Conservation (phyloP, 2,888 invertebrate species). For the Papilio elwesi region DNA sequence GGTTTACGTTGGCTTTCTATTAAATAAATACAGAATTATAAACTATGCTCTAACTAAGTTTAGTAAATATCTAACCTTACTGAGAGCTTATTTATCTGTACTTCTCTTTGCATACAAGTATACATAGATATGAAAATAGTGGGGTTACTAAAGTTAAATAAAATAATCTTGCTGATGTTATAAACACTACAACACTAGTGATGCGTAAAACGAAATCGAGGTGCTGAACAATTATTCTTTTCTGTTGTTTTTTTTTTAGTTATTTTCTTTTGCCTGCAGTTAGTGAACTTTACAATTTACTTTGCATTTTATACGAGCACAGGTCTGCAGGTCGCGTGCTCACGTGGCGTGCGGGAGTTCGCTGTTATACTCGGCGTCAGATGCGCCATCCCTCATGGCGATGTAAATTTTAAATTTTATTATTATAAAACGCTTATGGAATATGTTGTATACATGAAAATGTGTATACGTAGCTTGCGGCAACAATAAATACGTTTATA, state of each 20-base stretch:
- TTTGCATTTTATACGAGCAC: constrained; percentile 21
- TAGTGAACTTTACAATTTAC: constrained; percentile 11
- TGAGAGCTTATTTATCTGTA: too few species aligned
- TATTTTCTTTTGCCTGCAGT: constrained; percentile 5
- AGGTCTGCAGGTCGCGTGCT: constrained; percentile 17
- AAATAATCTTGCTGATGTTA: too few species aligned
- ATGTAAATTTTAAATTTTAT: constrained; percentile 30
- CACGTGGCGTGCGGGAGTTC: constrained; percentile 9
- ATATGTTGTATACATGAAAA: constrained; percentile 16
- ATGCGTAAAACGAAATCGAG: neutral
- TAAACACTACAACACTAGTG: too few species aligned
- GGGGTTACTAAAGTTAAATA: too few species aligned
- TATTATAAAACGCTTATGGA: constrained; percentile 5
- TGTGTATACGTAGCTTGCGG: neutral
- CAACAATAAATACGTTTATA: neutral
- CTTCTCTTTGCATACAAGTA: too few species aligned
- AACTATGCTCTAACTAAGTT: too few species aligned
- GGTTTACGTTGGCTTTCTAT: too few species aligned
- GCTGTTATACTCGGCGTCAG: constrained; percentile 5
- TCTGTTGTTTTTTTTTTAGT: neutral
- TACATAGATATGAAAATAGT: too few species aligned
- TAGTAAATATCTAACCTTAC: too few species aligned
- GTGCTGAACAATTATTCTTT: neutral
- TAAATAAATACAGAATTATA: too few species aligned
- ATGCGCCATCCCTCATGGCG: constrained; percentile 18